A percentile compares a stretch with the other conserved stretches of the same genome.
These are phyloP conservation scores for Cynopterus sphinx DNA, from an alignment of 2,797 vertebrate species.

Conservation along the genomic window DNA sequence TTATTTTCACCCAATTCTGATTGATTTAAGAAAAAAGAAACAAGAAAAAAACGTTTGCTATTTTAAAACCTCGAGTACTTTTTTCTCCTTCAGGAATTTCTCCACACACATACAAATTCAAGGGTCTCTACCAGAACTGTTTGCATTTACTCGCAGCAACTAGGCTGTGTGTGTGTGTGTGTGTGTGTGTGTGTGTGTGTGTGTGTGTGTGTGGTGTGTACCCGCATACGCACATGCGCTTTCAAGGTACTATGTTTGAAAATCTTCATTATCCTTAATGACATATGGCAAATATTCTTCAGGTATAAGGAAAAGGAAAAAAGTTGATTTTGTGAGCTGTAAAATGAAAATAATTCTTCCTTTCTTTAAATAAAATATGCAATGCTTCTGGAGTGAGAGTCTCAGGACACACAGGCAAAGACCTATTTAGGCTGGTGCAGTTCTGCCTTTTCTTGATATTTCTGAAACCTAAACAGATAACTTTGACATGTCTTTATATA, in stretches of 20 bases:
- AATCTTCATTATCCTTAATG: neutral
- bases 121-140: neutral
- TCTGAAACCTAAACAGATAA: neutral
- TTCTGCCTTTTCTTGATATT: neutral
- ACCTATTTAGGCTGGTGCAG: too few species aligned
- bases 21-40: neutral
- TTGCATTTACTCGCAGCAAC: neutral
- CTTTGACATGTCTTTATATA: neutral
- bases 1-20: neutral
- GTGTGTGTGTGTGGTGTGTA: too few species aligned
- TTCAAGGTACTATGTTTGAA: neutral
- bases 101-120: neutral
- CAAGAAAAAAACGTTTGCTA: neutral
- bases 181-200: too few species aligned
- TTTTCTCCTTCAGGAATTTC: neutral
- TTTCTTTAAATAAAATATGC: neutral
- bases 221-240: rapidly evolving
- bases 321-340: neutral
- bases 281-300: neutral
- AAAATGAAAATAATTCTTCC: neutral
- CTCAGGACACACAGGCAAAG: neutral
- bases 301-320: neutral
- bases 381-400: neutral
- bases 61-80: neutral
- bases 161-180: neutral